Conservation (phyloP, 2,888 invertebrate genomes). For the Hipparchia sbordonii region DNA sequence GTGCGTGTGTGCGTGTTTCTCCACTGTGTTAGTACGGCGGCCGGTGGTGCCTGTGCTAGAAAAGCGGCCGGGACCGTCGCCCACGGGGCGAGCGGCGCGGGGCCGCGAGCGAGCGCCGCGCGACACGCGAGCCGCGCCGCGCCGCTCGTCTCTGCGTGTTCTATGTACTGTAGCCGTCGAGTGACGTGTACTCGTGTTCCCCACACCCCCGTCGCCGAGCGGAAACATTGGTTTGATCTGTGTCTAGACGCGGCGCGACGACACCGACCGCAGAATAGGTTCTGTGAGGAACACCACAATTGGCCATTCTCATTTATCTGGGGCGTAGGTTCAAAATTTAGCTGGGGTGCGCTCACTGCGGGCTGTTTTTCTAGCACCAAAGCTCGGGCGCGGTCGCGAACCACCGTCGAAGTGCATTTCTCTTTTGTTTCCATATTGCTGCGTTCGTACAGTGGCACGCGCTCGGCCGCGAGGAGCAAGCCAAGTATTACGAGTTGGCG, state of each 20-base stretch:
- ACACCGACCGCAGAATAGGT: conserved; percentile 82
- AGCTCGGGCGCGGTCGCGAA: conserved; percentile 76
- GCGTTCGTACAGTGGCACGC: conserved; percentile 96
- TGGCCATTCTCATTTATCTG: conserved; percentile 77
- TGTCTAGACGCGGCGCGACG: conserved; percentile 78
- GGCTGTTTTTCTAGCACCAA: conserved; percentile 88
- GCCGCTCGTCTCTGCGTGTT: conserved; percentile 70
- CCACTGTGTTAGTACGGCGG: conserved; percentile 60
- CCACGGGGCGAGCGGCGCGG: conserved; percentile 50
- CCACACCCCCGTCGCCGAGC: conserved; percentile 64
- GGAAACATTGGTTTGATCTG: conserved; percentile 83
- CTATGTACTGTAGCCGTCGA: conserved; percentile 81
- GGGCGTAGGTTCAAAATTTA: conserved; percentile 73
- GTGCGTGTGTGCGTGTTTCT: conserved; percentile 72
- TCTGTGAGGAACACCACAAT: conserved; percentile 80
- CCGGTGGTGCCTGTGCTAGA: conserved; percentile 77
- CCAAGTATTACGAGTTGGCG: conserved; percentile 99
- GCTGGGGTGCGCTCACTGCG: conserved; percentile 74
- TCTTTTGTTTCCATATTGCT: conserved; percentile 82
- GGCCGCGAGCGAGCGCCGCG: conserved; percentile 40
- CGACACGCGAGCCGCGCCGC: conserved; percentile 46
- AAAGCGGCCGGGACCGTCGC: conserved; percentile 76
- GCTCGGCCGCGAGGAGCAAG: conserved; percentile 99
- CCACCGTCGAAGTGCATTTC: conserved; percentile 79
- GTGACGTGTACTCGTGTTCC: conserved; percentile 73